Evolutionary conservation across 2,113 vertebrate genomes (phyloP).

Genomic region (Cyphomyrus plagiostoma): DNA sequence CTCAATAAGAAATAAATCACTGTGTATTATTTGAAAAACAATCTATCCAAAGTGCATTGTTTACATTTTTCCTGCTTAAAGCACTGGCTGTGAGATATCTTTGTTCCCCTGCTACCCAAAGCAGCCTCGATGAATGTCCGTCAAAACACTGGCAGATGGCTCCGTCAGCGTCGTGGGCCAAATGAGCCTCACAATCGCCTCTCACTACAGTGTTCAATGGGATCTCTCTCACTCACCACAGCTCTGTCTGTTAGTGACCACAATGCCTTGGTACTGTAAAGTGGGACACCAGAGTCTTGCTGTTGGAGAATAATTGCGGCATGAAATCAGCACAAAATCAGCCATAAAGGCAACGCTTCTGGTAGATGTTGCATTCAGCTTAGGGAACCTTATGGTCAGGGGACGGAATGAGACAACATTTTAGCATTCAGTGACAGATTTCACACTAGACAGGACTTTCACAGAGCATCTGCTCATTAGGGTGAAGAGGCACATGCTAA

Average conservation of each 20-base stretch:
- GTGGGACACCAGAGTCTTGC: not conserved
- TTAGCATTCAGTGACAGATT: not conserved
- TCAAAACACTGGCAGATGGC: constrained; percentile 11
- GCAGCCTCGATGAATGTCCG: not conserved
- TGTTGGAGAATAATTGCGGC: not conserved
- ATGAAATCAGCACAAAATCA: not conserved
- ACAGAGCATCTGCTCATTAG: not conserved
- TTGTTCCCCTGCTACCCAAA: not conserved
- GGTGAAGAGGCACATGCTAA: constrained; percentile 4
- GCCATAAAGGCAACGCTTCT: not conserved
- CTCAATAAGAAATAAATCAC: not conserved
- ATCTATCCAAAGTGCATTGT: not conserved
- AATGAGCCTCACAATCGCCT: not conserved
- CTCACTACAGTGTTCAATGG: not conserved
- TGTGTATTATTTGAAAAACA: not conserved
- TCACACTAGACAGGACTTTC: constrained; percentile 12
- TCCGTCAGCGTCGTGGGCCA: not conserved
- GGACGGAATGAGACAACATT: not conserved
- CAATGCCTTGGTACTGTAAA: not conserved
- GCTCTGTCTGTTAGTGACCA: not conserved
- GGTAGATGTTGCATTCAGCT: not conserved
- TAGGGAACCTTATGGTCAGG: not conserved
- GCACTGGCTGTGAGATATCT: not conserved
- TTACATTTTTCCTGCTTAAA: constrained; percentile 13
- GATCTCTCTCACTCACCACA: not conserved